A percentile compares a stretch with the other conserved stretches of the same genome.
Evolutionary conservation across 1,140 invertebrate species (phyloP).

Genomic region (Listronotus bonariensis): DNA sequence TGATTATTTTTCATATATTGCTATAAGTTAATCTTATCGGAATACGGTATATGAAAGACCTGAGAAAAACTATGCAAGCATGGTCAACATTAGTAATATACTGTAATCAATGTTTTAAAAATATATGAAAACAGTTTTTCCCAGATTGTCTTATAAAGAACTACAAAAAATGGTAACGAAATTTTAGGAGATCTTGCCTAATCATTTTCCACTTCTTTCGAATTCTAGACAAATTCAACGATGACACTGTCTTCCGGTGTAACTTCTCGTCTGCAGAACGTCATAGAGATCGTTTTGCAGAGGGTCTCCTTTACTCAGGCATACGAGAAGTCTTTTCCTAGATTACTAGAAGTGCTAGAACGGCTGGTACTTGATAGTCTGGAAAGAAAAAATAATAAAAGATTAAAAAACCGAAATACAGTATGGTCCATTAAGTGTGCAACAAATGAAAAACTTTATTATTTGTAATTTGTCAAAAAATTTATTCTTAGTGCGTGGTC

Average conservation of each 20-base stretch:
- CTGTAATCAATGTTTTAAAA: no score
- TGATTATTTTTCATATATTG: background rate
- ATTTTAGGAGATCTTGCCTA: background rate
- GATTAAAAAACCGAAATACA: no score
- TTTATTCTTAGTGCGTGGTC: no score
- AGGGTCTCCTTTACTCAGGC: slow-evolving; percentile 54
- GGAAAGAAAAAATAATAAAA: no score
- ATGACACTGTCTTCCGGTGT: slow-evolving; percentile 26
- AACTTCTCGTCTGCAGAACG: slow-evolving; percentile 50
- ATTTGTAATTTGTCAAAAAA: no score
- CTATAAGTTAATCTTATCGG: no score
- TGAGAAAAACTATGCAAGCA: background rate
- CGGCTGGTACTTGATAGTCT: slow-evolving; percentile 44
- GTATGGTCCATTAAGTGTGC: no score
- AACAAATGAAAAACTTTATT: no score
- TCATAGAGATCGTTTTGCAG: slow-evolving; percentile 53
- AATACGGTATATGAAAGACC: no score
- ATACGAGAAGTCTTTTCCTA: slow-evolving; percentile 50
- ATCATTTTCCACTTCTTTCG: background rate
- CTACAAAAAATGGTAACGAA: background rate
- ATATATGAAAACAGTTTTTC: no score
- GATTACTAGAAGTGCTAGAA: slow-evolving; percentile 45
- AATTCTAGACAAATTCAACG: slow-evolving; percentile 37
- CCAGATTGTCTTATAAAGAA: background rate
- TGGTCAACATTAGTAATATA: no score